These are phyloP conservation scores for Peromyscus maniculatus DNA, from an alignment of 2,113 vertebrate genomes.

Conservation along the genomic window DNA sequence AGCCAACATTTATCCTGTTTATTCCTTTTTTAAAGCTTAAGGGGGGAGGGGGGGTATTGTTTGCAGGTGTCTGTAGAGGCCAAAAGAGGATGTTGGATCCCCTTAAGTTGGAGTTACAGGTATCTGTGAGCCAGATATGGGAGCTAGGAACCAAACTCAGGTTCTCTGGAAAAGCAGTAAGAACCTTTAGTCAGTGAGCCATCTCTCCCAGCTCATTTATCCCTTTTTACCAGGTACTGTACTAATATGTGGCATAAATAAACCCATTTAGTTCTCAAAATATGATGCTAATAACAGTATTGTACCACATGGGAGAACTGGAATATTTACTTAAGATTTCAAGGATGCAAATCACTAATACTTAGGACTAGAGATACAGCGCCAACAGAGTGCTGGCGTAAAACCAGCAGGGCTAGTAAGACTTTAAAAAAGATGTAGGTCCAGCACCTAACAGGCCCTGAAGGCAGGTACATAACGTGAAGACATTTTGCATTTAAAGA, in stretches of 20 bases:
- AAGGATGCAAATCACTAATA: neutral
- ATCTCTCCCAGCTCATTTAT: neutral
- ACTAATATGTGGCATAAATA: neutral
- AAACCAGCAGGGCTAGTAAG: neutral
- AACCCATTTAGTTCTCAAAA: constrained; percentile 7
- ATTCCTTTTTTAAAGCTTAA: neutral
- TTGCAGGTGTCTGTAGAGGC: neutral
- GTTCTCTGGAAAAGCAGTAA: neutral
- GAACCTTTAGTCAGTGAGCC: neutral
- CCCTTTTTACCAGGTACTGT: neutral
- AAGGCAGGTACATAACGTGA: neutral
- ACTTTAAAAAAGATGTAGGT: neutral
- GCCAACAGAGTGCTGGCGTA: neutral
- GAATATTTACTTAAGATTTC: neutral
- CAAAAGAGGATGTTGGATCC: too few species aligned
- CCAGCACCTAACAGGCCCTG: neutral
- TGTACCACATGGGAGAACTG: neutral
- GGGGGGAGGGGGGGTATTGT: neutral
- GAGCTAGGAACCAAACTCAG: neutral
- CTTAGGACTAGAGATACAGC: neutral
- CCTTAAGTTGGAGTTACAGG: too few species aligned
- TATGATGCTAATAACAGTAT: constrained; percentile 5
- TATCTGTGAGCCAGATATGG: neutral
- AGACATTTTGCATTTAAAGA: neutral
- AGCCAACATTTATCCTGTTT: constrained; percentile 14